These are phyloP conservation scores for Drosophila dives DNA, from an alignment of 2,888 invertebrate species.

Conservation along the genomic window DNA sequence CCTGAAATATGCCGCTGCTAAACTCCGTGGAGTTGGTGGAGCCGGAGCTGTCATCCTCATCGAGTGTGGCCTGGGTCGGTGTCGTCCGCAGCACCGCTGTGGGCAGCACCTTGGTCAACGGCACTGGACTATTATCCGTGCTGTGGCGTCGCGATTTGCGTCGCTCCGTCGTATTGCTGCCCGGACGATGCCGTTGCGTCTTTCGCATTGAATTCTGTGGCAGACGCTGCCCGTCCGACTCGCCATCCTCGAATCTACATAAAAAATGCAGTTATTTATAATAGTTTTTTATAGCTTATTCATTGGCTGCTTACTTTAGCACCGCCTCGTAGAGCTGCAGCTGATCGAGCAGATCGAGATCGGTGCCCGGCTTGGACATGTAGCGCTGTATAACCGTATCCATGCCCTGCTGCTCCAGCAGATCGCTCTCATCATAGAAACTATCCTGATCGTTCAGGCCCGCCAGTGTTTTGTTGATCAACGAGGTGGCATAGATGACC, in stretches of 20 bases:
- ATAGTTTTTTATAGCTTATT: background rate
- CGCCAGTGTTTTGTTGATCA: constrained; percentile 97
- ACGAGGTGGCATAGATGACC: constrained; percentile 97
- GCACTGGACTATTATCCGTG: constrained; percentile 88
- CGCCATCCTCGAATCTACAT: constrained; percentile 86
- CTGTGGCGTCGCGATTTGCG: constrained; percentile 92
- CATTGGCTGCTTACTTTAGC: constrained; percentile 89
- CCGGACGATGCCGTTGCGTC: constrained; percentile 89
- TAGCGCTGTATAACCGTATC: constrained; percentile 94
- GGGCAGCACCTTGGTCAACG: constrained; percentile 77
- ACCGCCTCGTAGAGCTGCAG: constrained; percentile 98
- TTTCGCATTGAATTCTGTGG: constrained; percentile 90
- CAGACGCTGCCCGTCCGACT: constrained; percentile 86
- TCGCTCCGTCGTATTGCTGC: constrained; percentile 88
- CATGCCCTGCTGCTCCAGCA: constrained; percentile 96
- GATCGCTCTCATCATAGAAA: constrained; percentile 98
- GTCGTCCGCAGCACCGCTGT: constrained; percentile 80
- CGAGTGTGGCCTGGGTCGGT: constrained; percentile 81
- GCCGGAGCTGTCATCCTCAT: constrained; percentile 86
- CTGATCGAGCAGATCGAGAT: constrained; percentile 96
- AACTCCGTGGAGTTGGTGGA: constrained; percentile 85
- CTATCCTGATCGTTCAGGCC: constrained; percentile 97
- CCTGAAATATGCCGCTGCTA: constrained; percentile 80
- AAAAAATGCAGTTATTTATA: background rate
- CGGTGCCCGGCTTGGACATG: constrained; percentile 96